phyloP scores from a whole-genome alignment of 2,797 vertebrate genomes.

The Chiloscyllium punctatum region DNA sequence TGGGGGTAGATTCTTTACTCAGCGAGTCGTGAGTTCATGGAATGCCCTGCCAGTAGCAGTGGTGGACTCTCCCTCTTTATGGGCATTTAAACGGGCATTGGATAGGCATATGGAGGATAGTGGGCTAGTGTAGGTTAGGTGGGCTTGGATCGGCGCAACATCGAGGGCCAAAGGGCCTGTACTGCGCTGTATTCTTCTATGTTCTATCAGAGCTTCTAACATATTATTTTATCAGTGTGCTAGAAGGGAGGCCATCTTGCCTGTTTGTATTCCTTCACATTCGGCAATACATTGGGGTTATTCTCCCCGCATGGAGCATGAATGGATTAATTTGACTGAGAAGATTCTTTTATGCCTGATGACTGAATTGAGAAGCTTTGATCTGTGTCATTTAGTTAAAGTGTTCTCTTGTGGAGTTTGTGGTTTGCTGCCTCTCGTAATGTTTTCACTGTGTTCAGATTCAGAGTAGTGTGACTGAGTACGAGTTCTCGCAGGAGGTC shows the following conservation, averaged over 20 bases:
- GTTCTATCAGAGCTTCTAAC: too few relatives aligned
- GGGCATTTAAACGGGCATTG: too few relatives aligned
- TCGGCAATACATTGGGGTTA: not conserved
- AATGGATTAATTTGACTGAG: not conserved
- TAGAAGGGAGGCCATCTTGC: not conserved
- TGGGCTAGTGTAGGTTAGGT: too few relatives aligned
- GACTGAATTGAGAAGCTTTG: not conserved
- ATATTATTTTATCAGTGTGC: not conserved
- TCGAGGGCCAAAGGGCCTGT: too few relatives aligned
- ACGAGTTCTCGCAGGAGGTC: conserved; percentile 85
- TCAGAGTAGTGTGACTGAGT: conserved; percentile 80
- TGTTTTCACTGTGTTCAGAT: conserved; percentile 58
- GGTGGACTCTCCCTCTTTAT: too few relatives aligned
- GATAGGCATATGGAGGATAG: too few relatives aligned
- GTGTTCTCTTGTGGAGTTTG: not conserved
- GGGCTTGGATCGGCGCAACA: too few relatives aligned
- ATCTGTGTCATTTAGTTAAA: not conserved
- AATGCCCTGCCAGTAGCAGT: too few relatives aligned
- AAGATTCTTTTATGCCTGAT: not conserved
- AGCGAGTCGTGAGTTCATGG: too few relatives aligned
- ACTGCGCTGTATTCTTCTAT: too few relatives aligned
- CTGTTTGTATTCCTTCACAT: not conserved
- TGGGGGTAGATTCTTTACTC: too few relatives aligned
- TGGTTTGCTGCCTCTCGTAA: not conserved
- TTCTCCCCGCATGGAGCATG: not conserved